A percentile compares a stretch with the other conserved stretches of the same genome.
These are phyloP conservation scores for Meliscaeva auricollis DNA, from an alignment of 2,888 invertebrate species.

Conservation along the genomic window DNA sequence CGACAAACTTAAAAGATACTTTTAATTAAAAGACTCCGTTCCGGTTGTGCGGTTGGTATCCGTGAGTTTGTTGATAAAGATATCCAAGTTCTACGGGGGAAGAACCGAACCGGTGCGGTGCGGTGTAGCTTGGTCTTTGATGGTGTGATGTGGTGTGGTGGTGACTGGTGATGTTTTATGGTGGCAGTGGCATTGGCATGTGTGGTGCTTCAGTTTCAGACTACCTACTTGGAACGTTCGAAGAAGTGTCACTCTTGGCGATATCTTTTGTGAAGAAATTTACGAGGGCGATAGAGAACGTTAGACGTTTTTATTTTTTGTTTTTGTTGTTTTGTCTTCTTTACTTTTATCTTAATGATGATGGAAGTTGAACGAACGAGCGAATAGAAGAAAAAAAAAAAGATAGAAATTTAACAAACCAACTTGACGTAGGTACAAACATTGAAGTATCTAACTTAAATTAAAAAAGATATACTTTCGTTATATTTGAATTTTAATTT, in stretches of 20 bases:
- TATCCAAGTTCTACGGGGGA: conserved; percentile 17
- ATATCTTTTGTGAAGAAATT: conserved; percentile 68
- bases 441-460: too few relatives aligned
- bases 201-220: conserved; percentile 10
- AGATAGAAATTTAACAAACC: not conserved
- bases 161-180: conserved; percentile 25
- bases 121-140: not conserved
- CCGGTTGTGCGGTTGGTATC: conserved; percentile 51
- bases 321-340: not conserved
- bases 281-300: conserved; percentile 73
- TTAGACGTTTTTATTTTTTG: conserved; percentile 30
- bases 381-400: conserved; percentile 1
- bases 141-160: conserved; percentile 1
- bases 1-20: conserved; percentile 43
- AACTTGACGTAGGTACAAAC: not conserved
- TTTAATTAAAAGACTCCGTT: conserved; percentile 73
- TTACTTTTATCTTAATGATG: conserved; percentile 73
- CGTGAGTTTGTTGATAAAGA: conserved; percentile 60
- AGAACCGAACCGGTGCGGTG: conserved; percentile 22
- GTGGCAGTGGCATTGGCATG: conserved; percentile 3
- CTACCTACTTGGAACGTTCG: conserved; percentile 62
- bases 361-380: conserved; percentile 60
- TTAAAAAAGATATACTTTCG: conserved; percentile 20
- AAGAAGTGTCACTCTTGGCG: conserved; percentile 63
- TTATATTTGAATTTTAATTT: conserved; percentile 60